phyloP scores from a whole-genome alignment of 2,888 invertebrate species.

The Lacanobia wlatinum region DNA sequence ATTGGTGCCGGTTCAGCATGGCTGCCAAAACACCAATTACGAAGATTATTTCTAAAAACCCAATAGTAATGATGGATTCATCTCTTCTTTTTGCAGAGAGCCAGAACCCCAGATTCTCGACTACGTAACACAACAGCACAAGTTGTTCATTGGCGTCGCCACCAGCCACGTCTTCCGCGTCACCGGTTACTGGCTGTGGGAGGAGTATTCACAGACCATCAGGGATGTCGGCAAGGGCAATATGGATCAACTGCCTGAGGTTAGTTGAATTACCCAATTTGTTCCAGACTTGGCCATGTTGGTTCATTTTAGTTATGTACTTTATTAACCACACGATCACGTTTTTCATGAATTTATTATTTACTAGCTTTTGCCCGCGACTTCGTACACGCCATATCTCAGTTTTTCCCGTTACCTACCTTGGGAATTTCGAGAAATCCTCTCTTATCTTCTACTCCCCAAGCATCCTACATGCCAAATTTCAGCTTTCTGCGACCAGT shows the following conservation, averaged over 20 bases:
- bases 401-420: too few species aligned
- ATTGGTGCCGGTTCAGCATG: not conserved
- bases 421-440: too few species aligned
- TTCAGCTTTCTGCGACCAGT: too few species aligned
- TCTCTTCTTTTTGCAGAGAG: slow-evolving; percentile 85
- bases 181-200: slow-evolving; percentile 94
- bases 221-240: slow-evolving; percentile 95
- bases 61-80: not conserved
- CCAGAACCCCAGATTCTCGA: slow-evolving; percentile 97
- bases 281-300: not conserved
- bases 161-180: slow-evolving; percentile 94
- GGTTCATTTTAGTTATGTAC: not conserved
- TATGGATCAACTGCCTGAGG: slow-evolving; percentile 95
- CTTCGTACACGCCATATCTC: too few species aligned
- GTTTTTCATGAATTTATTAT: too few species aligned
- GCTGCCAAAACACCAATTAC: too few species aligned
- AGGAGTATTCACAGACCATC: slow-evolving; percentile 94
- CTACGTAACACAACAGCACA: slow-evolving; percentile 98
- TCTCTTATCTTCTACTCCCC: too few species aligned
- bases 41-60: too few species aligned
- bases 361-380: too few species aligned
- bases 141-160: slow-evolving; percentile 96
- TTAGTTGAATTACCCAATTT: slow-evolving; percentile 72
- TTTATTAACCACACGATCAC: too few species aligned
- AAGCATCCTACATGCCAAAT: too few species aligned